These are phyloP conservation scores for Erynnis tages DNA, from an alignment of 2,888 invertebrate genomes.

Conservation along the genomic window DNA sequence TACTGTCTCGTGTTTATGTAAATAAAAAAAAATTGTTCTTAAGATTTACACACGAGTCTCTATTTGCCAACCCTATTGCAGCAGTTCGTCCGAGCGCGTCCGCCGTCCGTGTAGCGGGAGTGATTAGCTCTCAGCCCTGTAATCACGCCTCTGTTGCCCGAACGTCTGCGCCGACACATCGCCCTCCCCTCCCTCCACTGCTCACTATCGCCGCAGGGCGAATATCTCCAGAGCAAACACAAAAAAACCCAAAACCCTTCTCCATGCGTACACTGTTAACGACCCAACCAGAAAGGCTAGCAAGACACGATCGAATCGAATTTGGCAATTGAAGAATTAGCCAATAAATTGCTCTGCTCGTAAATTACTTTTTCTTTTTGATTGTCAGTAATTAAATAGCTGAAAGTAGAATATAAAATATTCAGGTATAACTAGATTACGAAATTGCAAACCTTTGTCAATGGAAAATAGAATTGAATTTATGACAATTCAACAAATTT, in stretches of 20 bases:
- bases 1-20: too few species aligned
- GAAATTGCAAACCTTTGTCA: too few species aligned
- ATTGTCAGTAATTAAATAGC: too few species aligned
- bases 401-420: too few species aligned
- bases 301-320: not conserved
- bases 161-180: slow-evolving; percentile 70
- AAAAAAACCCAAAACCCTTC: slow-evolving; percentile 61
- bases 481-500: too few species aligned
- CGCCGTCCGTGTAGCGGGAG: slow-evolving; percentile 60
- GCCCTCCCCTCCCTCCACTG: slow-evolving; percentile 36
- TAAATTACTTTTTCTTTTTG: too few species aligned
- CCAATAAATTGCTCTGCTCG: not conserved
- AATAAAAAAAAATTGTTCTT: too few species aligned
- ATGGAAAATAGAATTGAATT: too few species aligned
- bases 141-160: slow-evolving; percentile 77
- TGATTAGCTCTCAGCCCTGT: slow-evolving; percentile 77
- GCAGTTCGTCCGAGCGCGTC: slow-evolving; percentile 43
- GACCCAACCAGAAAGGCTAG: slow-evolving; percentile 52
- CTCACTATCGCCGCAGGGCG: slow-evolving; percentile 48
- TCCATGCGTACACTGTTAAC: slow-evolving; percentile 68
- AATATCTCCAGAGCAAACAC: slow-evolving; percentile 73
- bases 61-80: slow-evolving; percentile 39
- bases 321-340: not conserved
- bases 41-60: too few species aligned
- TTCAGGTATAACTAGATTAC: too few species aligned